phyloP scores from a whole-genome alignment of 1,140 invertebrate genomes.

The Hyposmocoma kahamanoa region DNA sequence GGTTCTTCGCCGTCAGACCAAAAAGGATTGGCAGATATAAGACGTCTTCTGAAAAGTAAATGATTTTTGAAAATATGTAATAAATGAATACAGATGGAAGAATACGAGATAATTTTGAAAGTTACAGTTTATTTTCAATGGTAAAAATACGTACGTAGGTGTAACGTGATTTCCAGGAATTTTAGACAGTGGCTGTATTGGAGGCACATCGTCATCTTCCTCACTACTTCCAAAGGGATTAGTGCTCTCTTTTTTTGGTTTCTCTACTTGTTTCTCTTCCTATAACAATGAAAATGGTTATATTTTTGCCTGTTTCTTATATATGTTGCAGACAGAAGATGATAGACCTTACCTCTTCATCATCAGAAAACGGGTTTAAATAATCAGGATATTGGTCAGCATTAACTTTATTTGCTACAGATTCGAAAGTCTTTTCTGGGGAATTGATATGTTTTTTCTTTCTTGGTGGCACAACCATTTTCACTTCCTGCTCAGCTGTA shows the following conservation, averaged over 20 bases:
- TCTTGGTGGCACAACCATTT: constrained; percentile 58
- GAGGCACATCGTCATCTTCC: constrained; percentile 73
- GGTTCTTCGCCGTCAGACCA: constrained; percentile 80
- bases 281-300: constrained; percentile 14
- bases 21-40: constrained; percentile 78
- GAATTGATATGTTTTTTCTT: constrained; percentile 44
- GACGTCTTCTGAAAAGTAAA: constrained; percentile 39
- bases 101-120: background rate
- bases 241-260: constrained; percentile 46
- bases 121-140: background rate
- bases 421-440: constrained; percentile 19
- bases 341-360: constrained; percentile 61
- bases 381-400: constrained; percentile 79
- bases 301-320: background rate
- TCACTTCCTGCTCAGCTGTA: constrained; percentile 33
- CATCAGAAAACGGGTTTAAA: constrained; percentile 87
- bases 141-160: constrained; percentile 36
- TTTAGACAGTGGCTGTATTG: constrained; percentile 27
- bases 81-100: background rate
- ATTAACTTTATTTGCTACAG: constrained; percentile 17
- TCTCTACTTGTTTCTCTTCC: constrained; percentile 14
- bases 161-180: constrained; percentile 22
- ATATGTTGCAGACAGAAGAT: constrained; percentile 1
- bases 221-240: constrained; percentile 85
- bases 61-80: background rate